Evolutionary conservation across 92 coral and sea anemone species (phyloP).

Genomic region (Phenganax subtilis): DNA sequence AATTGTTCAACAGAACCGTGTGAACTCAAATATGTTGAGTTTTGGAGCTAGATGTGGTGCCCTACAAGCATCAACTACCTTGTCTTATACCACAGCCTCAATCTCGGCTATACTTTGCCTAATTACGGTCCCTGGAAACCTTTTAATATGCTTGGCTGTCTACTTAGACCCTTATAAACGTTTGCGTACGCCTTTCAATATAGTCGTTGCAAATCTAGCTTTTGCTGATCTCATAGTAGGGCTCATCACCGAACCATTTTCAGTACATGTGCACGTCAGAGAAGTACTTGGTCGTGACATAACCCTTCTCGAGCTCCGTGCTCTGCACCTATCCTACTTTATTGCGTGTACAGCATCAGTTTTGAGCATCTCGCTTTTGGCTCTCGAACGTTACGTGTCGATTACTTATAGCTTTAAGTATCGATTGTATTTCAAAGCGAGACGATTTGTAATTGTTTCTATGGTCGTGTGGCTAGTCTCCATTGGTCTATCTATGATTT

Average conservation of each 20-base stretch:
- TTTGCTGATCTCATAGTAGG: slow-evolving; percentile 83
- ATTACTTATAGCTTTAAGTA: slow-evolving; percentile 21
- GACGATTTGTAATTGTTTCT: slow-evolving; percentile 5
- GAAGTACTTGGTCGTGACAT: slow-evolving; percentile 58
- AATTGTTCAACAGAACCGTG: background rate
- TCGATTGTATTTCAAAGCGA: slow-evolving; percentile 9
- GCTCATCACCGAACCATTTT: slow-evolving; percentile 66
- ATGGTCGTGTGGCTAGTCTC: slow-evolving; percentile 19
- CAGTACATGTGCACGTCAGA: slow-evolving; percentile 62
- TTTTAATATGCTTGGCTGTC: slow-evolving; percentile 72
- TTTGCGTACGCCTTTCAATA: slow-evolving; percentile 74
- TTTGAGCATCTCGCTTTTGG: slow-evolving; percentile 20
- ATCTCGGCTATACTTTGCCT: slow-evolving; percentile 57
- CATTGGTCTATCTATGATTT: slow-evolving; percentile 7
- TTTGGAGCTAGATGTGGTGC: background rate
- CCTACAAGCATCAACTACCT: slow-evolving; percentile 49
- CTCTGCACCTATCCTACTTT: slow-evolving; percentile 22
- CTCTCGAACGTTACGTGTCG: slow-evolving; percentile 22
- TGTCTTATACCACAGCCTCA: slow-evolving; percentile 64
- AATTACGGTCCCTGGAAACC: slow-evolving; percentile 70
- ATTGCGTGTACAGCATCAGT: slow-evolving; percentile 30
- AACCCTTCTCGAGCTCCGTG: slow-evolving; percentile 2
- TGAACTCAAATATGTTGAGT: background rate
- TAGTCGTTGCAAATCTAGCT: slow-evolving; percentile 71
- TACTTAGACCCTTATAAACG: slow-evolving; percentile 64